Evolutionary conservation across 2,113 vertebrate genomes (phyloP), one percentile per base, ranked within the genome.

Genomic region (Aptenodytes forsteri): DNA sequence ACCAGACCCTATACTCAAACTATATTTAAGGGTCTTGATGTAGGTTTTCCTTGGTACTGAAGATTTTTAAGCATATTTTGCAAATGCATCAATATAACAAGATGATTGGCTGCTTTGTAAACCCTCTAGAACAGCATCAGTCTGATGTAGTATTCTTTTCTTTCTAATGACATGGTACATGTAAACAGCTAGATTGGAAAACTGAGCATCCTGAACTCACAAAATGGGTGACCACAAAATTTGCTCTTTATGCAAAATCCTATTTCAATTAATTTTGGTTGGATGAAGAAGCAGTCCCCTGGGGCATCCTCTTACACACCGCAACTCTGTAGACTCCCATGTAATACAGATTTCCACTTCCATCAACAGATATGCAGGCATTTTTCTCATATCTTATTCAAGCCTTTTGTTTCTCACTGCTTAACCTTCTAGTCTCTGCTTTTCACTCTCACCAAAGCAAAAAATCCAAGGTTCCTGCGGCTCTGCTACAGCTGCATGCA

Each of bases 311-410:
- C 50, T 69, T 87, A 75, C 14, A 66, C 11, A 75, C 34, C 15
- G 67, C 47, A 82, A 15, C 7, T 67, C 73, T 78, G 3, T 91
- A 84, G 27, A 11, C 16, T 84, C 32, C 54, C 32, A 16, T 46
- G 46, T 87, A 87, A 84, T 50, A 91, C 50, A 78, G 42, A 50
- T 62, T 93, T 78, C 38, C 22, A 62, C 55, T 89, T 89, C 46
- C 42, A 89, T 77, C 27, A 62, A 36, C 6, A 93, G 18, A 66
- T 83, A 83, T 46, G 34, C 40, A 70, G 65, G 30, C 30, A 44
- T 84, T 81, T 93, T 94, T 89, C 36, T 94, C 59, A 46, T 77
- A 30, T 84, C 58, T 91, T 89, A 70, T 93, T 94, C 84, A 89
- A 91, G 27, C 13, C 38, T 13, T 90, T 95, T 87, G 20, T 82